Base-by-base conservation (phyloP, 2,797 vertebrate genomes). In the Chelmon rostratus region DNA sequence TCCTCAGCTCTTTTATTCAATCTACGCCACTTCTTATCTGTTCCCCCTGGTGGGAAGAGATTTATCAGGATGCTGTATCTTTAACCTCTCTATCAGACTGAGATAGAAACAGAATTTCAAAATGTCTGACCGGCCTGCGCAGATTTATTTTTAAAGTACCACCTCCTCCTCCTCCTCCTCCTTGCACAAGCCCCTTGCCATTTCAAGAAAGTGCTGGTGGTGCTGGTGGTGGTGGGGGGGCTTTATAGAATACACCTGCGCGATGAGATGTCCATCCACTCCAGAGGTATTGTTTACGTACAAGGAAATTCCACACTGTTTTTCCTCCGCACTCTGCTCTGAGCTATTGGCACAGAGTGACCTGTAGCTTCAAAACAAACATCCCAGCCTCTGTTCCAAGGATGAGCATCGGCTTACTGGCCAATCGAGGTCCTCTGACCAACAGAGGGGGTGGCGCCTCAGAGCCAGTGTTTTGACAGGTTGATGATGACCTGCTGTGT, bases 31-130 rank as follows among this genome's bases (percentile, higher is more conserved):
- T 91, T 86, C 89, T 93, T 93, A 95, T 95, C 93, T 89, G 86
- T 82, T 87, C 82, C 88, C 83, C 86, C 89, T 90, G 83, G 92
- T 91, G 92, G 94, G 96, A 95, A 97, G 95, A 95, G 96, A 96
- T 96, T 91, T 96, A 97, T 98, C 97, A 96, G 95, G 95, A 97
- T 94, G 95, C 90, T 96, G 96, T 95, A 97, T 97, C 94, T 96
- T 97, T 97, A 97, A 98, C 97, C 97, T 96, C 90, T 93, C 86
- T 88, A 93, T 92, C 93, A 86, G 93, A 91, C 93, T 78, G 73
- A 91, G 91, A 94, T 92, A 91, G 86, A 92, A 86, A 91, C 89
- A 84, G 92, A 93, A 94, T 95, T 93, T 94, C 90, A 93, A 95
- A 95, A 94, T 94, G 91, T 93, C 92, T 93, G 90, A 93, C 91